Evolutionary conservation across 2,113 vertebrate genomes (phyloP).

Genomic region (Eretmochelys imbricata): DNA sequence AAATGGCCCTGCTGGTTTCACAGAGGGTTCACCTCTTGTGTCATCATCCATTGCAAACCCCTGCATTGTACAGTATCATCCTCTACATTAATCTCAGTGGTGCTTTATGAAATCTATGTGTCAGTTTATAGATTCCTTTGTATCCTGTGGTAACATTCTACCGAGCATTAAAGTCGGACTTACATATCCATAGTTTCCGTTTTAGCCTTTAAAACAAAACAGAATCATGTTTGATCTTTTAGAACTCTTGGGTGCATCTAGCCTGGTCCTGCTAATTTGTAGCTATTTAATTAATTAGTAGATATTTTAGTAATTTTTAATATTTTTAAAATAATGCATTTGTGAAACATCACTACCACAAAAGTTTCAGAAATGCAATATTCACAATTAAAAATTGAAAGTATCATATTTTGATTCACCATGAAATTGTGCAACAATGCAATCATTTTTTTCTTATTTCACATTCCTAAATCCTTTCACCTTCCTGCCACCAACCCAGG

Average conservation of each 20-base stretch:
- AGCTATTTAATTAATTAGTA: background rate
- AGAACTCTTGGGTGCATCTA: background rate
- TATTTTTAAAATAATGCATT: background rate
- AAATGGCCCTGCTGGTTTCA: background rate
- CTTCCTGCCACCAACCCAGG: background rate
- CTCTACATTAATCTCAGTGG: background rate
- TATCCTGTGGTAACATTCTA: background rate
- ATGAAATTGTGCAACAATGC: background rate
- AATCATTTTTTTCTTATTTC: background rate
- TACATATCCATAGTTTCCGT: fast-evolving
- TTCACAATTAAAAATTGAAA: background rate
- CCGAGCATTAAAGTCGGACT: background rate
- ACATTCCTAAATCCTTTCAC: background rate
- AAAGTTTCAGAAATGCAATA: background rate
- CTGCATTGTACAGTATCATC: background rate
- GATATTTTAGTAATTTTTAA: background rate
- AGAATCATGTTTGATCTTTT: background rate
- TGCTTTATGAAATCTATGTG: background rate
- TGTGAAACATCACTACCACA: background rate
- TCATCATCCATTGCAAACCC: background rate
- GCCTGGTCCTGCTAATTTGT: background rate
- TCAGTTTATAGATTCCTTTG: background rate
- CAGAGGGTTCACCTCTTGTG: background rate
- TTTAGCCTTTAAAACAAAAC: background rate
- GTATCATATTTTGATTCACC: background rate